These are phyloP conservation scores for Odontothrips loti DNA, from an alignment of 2,888 invertebrate genomes.

Conservation along the genomic window DNA sequence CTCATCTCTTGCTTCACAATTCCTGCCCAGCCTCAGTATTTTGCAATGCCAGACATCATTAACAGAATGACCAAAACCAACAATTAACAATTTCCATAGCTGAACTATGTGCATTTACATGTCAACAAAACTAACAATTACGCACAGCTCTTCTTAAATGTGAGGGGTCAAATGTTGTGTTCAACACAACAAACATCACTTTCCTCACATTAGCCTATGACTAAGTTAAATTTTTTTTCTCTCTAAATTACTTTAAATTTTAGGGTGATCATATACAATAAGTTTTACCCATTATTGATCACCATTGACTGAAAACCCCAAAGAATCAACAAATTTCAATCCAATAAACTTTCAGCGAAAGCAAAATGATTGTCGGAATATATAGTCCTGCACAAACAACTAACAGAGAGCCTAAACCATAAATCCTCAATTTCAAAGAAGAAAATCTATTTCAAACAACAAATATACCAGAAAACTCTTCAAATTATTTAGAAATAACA, in stretches of 20 bases:
- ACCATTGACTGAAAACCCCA: neutral
- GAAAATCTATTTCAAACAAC: slow-evolving; percentile 9
- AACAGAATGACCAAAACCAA: neutral
- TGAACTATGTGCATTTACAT: slow-evolving; percentile 22
- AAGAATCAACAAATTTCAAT: neutral
- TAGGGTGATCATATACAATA: neutral
- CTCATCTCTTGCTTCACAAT: neutral
- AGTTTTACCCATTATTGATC: neutral
- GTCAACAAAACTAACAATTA: slow-evolving; percentile 25
- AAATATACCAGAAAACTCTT: slow-evolving; percentile 16
- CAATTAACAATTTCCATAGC: slow-evolving; percentile 14
- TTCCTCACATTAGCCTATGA: slow-evolving; percentile 14
- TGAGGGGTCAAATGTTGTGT: neutral
- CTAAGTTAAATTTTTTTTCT: neutral
- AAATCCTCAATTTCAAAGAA: neutral
- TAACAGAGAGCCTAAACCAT: slow-evolving; percentile 20
- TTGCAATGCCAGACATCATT: neutral
- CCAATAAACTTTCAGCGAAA: neutral
- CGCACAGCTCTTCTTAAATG: slow-evolving; percentile 16
- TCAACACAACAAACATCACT: neutral
- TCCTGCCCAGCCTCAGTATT: neutral
- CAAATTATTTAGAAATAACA: slow-evolving; percentile 8
- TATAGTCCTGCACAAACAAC: slow-evolving; percentile 10
- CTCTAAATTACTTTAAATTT: neutral
- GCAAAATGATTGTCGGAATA: slow-evolving; percentile 16